Evolutionary conservation across 2,888 invertebrate species (phyloP).

Genomic region (Sarcophaga caerulescens): DNA sequence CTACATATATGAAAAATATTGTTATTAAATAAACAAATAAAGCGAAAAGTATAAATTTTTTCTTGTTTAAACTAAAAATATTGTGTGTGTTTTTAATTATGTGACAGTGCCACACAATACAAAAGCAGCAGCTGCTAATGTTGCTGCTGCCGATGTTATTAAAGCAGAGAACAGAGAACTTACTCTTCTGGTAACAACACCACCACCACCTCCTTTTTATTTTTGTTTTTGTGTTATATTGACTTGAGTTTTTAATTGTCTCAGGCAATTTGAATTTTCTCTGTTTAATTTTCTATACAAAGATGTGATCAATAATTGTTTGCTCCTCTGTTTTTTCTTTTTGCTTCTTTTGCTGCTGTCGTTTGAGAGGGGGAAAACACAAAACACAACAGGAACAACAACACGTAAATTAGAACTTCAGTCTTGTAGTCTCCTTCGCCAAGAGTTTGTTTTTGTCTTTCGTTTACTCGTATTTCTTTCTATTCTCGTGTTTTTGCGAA

Average conservation of each 20-base stretch:
- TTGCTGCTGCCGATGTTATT: neutral
- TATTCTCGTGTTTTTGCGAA: constrained; percentile 35
- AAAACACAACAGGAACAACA: constrained; percentile 14
- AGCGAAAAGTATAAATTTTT: constrained; percentile 32
- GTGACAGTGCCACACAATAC: constrained; percentile 48
- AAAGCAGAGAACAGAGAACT: constrained; percentile 44
- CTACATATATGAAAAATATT: neutral
- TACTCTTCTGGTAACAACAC: constrained; percentile 48
- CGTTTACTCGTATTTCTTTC: neutral
- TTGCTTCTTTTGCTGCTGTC: neutral
- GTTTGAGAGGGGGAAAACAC: neutral
- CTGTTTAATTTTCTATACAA: constrained; percentile 26
- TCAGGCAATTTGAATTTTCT: constrained; percentile 22
- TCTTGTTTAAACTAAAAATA: constrained; percentile 52
- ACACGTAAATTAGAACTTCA: constrained; percentile 44
- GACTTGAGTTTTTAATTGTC: constrained; percentile 31
- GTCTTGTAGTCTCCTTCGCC: constrained; percentile 47
- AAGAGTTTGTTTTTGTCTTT: constrained; percentile 8
- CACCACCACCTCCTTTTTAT: constrained; percentile 48
- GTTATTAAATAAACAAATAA: constrained; percentile 57
- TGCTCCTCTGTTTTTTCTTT: neutral
- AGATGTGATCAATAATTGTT: constrained; percentile 52
- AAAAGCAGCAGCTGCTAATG: constrained; percentile 15
- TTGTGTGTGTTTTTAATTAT: constrained; percentile 60
- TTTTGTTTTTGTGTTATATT: constrained; percentile 18